Base-by-base conservation (phyloP, 2,113 vertebrate genomes). In the Peucedramus taeniatus region DNA sequence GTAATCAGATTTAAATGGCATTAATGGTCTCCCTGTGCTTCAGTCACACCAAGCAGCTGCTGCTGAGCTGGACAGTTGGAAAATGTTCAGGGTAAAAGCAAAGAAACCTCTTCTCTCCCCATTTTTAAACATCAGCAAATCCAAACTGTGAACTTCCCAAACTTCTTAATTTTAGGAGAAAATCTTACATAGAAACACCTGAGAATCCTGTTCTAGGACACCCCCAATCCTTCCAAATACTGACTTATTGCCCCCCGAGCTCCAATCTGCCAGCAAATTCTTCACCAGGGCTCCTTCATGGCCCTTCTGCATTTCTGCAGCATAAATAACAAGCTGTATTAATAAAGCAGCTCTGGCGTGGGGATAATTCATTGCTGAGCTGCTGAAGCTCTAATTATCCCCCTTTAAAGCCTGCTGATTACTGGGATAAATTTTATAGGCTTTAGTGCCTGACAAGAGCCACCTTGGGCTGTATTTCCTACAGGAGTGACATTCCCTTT, bases 331-430 rank as follows among this genome's bases (percentile, higher is more conserved):
- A 35, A 64, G 79, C 63, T 12, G 18, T 28, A 51, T 84, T 91
- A 84, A 92, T 89, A 64, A 87, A 92, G 77, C 37, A 70, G 51
- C 45, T 57, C 80, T 95, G 79, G 42, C 14, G 0, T 21, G 37
- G 51, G 92, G 65, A 65, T 39, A 71, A 88, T 74, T 92, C 63
- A 88, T 45, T 31, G 57, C 19, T 51, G 53, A 74, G 74, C 60
- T 90, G 72, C 91, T 71, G 76, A 81, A 92, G 63, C 65, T 84
- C 89, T 91, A 85, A 94, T 90, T 90, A 90, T 76, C 45, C 68
- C 50, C 70, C 74, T 87, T 81, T 78, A 80, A 86, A 91, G 80
- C 24, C 81, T 84, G 60, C 91, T 93, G 83, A 94, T 94, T 87
- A 49, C 30, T 47, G 54, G 51, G 74, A 82, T 83, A 82, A 79